phyloP scores from a whole-genome alignment of 1,140 invertebrate genomes.

The Drosophila sucinea region DNA sequence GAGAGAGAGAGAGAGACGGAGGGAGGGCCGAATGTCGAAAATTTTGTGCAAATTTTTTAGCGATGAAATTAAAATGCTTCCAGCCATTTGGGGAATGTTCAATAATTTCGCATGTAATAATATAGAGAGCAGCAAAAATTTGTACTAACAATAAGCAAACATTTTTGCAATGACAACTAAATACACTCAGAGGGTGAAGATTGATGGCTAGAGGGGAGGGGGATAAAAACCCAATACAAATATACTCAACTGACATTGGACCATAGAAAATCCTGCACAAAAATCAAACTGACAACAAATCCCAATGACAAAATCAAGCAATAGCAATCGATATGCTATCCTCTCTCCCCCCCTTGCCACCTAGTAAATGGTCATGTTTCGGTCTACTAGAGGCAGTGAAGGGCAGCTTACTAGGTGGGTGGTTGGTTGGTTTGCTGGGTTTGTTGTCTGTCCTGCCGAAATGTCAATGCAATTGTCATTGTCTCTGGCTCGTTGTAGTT shows the following conservation, averaged over 20 bases:
- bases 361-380: constrained; percentile 77
- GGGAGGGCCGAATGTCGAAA: constrained; percentile 46
- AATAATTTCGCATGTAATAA: constrained; percentile 25
- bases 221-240: constrained; percentile 50
- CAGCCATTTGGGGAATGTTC: constrained; percentile 22
- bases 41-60: constrained; percentile 50
- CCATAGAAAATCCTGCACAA: constrained; percentile 35
- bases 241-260: constrained; percentile 43
- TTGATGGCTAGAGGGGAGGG: constrained; percentile 11
- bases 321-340: constrained; percentile 69
- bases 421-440: constrained; percentile 14
- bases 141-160: constrained; percentile 65
- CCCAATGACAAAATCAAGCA: constrained; percentile 80
- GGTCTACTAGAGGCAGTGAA: constrained; percentile 56
- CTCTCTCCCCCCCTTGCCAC: constrained; percentile 12
- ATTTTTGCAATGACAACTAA: constrained; percentile 75
- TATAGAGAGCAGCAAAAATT: background rate
- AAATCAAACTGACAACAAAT: constrained; percentile 80
- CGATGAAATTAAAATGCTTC: constrained; percentile 39
- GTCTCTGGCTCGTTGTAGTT: constrained; percentile 36
- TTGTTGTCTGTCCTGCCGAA: constrained; percentile 55
- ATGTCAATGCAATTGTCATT: constrained; percentile 78
- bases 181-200: constrained; percentile 58
- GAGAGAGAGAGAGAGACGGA: constrained; percentile 7
- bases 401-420: background rate